Evolutionary conservation across 92 coral and sea anemone species (phyloP).

Genomic region (Diadumene lineata): DNA sequence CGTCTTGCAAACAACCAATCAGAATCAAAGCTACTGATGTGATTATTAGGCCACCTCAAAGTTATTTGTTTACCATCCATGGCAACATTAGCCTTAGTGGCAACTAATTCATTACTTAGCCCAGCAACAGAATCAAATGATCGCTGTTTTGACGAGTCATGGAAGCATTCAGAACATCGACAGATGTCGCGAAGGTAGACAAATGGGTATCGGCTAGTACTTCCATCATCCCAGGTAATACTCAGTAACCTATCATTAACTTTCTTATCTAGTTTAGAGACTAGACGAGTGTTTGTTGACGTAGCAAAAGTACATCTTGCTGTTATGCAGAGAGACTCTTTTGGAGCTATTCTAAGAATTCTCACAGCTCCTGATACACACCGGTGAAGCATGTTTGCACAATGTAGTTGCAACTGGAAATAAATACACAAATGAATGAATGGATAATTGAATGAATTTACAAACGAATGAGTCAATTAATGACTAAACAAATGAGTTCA

Average conservation of each 20-base stretch:
- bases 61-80: slow-evolving; percentile 39
- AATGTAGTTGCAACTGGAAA: too few relatives aligned
- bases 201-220: slow-evolving; percentile 54
- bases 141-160: slow-evolving; percentile 45
- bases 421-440: too few relatives aligned
- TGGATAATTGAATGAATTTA: too few relatives aligned
- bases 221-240: slow-evolving; percentile 61
- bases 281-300: slow-evolving; percentile 9
- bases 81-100: slow-evolving; percentile 27
- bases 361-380: background rate
- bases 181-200: slow-evolving; percentile 73
- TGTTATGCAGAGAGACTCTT: background rate
- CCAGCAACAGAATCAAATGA: slow-evolving; percentile 48
- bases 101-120: slow-evolving; percentile 27
- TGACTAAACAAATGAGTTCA: too few relatives aligned
- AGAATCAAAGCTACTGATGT: slow-evolving; percentile 43
- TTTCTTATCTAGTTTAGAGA: slow-evolving; percentile 10
- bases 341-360: background rate
- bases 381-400: too few relatives aligned
- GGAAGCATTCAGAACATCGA: slow-evolving; percentile 62
- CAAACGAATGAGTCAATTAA: too few relatives aligned
- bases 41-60: slow-evolving; percentile 60
- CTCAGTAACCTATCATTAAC: slow-evolving; percentile 27
- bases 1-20: slow-evolving; percentile 55
- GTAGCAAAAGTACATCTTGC: background rate